These are phyloP conservation scores for Agelas oroides DNA, from an alignment of 37 sponge, comb jelly and placozoan species.

Conservation along the genomic window DNA sequence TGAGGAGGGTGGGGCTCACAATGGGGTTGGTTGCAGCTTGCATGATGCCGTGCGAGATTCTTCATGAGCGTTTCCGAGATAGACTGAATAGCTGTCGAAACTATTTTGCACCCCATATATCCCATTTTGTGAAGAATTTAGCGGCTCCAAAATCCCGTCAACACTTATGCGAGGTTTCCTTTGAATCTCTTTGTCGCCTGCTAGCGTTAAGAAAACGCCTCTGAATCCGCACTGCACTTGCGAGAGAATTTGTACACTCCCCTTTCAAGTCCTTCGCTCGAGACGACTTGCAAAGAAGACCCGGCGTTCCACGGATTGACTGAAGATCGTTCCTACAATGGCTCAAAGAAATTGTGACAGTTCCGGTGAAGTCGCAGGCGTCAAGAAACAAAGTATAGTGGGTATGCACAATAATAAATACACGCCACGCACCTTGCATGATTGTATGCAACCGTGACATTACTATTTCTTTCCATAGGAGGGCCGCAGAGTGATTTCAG, in stretches of 20 bases:
- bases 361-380: too few relatives aligned
- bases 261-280: not conserved
- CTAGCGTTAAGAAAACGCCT: conserved; percentile 1
- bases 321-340: not conserved
- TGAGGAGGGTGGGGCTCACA: too few relatives aligned
- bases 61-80: too few relatives aligned
- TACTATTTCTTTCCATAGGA: too few relatives aligned
- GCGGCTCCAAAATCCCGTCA: conserved; percentile 4
- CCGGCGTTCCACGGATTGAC: not conserved
- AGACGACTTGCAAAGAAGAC: not conserved
- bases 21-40: too few relatives aligned
- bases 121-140: conserved; percentile 3
- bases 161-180: conserved; percentile 1
- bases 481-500: conserved; percentile 51
- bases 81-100: too few relatives aligned
- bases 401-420: too few relatives aligned
- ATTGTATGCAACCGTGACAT: too few relatives aligned
- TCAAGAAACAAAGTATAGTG: not conserved
- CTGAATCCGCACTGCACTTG: not conserved
- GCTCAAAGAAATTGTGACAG: too few relatives aligned
- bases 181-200: conserved; percentile 20
- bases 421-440: too few relatives aligned
- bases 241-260: not conserved
- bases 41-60: too few relatives aligned
- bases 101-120: conserved; percentile 16